These are phyloP conservation scores for Ptilodon capucinus DNA, from an alignment of 2,888 invertebrate genomes.

Conservation along the genomic window DNA sequence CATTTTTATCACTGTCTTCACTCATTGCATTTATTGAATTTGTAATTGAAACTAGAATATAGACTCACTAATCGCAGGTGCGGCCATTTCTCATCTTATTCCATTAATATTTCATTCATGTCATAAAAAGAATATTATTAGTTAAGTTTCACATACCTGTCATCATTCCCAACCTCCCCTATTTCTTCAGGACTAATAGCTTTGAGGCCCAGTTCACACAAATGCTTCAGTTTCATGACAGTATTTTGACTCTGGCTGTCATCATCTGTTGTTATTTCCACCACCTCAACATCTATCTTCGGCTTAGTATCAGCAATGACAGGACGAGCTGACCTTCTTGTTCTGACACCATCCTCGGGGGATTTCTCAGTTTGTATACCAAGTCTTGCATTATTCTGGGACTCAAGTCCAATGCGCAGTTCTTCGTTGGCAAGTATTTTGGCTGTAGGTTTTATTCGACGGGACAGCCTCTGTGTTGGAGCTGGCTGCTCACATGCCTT, in stretches of 20 bases:
- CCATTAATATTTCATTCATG: too few species aligned
- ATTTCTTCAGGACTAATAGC: constrained; percentile 59
- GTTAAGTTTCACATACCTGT: constrained; percentile 18
- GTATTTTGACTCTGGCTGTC: constrained; percentile 65
- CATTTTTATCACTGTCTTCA: too few species aligned
- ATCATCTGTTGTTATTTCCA: constrained; percentile 36
- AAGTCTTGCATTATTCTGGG: constrained; percentile 80
- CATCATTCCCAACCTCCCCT: constrained; percentile 47
- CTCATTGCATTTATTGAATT: too few species aligned
- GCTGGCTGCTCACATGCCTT: constrained; percentile 82
- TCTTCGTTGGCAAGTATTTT: constrained; percentile 86
- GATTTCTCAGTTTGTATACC: constrained; percentile 63
- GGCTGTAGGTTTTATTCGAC: constrained; percentile 86
- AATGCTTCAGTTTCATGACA: constrained; percentile 81
- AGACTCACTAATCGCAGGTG: too few species aligned
- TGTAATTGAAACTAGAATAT: too few species aligned
- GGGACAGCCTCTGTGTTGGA: constrained; percentile 58
- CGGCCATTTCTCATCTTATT: too few species aligned
- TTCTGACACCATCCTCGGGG: constrained; percentile 64
- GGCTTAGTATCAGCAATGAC: constrained; percentile 31
- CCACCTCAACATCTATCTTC: constrained; percentile 31
- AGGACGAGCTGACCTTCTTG: constrained; percentile 57
- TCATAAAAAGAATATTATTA: too few species aligned
- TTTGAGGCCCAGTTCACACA: constrained; percentile 80
- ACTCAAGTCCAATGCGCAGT: constrained; percentile 80